These are phyloP conservation scores for Trachymyrmex septentrionalis DNA, from an alignment of 1,140 invertebrate genomes.

Conservation along the genomic window DNA sequence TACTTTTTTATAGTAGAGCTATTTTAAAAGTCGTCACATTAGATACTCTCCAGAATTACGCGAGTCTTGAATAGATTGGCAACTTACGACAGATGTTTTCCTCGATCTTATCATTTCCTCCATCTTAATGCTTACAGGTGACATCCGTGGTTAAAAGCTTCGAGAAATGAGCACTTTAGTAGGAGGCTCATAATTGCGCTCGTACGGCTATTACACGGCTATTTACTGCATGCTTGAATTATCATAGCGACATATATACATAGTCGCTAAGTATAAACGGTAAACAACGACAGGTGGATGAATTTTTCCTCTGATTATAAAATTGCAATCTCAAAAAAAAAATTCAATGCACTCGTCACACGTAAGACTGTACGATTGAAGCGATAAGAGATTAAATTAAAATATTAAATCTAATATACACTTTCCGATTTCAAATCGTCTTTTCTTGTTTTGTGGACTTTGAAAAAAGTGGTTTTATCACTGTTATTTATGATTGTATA, in stretches of 20 bases:
- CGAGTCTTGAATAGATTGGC: constrained; percentile 29
- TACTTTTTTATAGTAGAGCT: background rate
- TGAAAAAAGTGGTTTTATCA: background rate
- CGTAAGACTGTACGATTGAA: background rate
- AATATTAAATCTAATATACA: background rate
- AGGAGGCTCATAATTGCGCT: background rate
- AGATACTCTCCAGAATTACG: constrained; percentile 7
- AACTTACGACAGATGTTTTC: constrained; percentile 9
- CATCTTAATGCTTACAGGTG: background rate
- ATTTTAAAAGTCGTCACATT: constrained; percentile 15
- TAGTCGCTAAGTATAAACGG: too few species aligned
- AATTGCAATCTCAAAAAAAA: background rate
- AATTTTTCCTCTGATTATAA: constrained; percentile 21
- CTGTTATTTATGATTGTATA: background rate
- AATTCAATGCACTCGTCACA: background rate
- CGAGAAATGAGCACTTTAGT: background rate
- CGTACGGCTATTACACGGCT: background rate
- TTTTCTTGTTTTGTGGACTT: background rate
- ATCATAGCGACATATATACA: background rate
- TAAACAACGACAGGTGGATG: background rate
- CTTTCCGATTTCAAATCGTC: background rate
- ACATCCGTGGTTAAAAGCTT: background rate
- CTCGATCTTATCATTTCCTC: constrained; percentile 14
- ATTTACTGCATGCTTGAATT: constrained; percentile 32
- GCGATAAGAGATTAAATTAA: background rate